A percentile compares a stretch with the other conserved stretches of the same genome.
These are phyloP conservation scores for Phalacrocorax brasilianus DNA, from an alignment of 2,113 vertebrate species.

Conservation along the genomic window DNA sequence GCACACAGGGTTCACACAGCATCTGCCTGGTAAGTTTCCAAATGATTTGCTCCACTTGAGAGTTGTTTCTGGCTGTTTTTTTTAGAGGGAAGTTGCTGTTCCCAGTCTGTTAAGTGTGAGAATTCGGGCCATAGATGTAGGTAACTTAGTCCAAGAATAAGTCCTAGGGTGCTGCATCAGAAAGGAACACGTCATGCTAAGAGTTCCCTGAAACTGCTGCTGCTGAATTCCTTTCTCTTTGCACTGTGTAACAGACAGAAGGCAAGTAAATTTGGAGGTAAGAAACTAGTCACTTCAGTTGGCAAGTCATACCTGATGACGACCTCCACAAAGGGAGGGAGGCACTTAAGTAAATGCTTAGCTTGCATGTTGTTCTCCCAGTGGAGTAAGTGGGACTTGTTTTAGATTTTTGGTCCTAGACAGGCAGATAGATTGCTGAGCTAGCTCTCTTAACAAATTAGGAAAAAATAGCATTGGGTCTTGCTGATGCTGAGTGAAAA, in stretches of 20 bases:
- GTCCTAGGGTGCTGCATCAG: neutral
- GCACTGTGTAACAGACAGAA: neutral
- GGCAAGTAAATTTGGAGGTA: neutral
- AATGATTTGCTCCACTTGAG: neutral
- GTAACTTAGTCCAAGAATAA: neutral
- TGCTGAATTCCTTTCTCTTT: neutral
- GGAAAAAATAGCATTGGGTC: neutral
- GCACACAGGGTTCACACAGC: neutral
- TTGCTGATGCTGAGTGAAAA: conserved; percentile 41
- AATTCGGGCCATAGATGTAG: neutral
- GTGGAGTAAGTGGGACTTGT: neutral
- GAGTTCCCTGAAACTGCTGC: neutral
- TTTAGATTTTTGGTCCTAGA: neutral
- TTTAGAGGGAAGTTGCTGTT: neutral
- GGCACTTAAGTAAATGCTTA: neutral
- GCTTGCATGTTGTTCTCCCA: neutral
- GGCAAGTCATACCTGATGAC: neutral
- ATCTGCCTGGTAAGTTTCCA: neutral
- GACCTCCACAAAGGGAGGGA: neutral
- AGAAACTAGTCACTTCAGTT: neutral
- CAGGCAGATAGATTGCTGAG: conserved; percentile 15
- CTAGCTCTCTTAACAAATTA: neutral
- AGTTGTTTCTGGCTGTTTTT: neutral
- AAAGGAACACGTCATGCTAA: neutral
- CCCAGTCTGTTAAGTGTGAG: neutral